Percentiles rank a stretch among this genome's conserved stretches.
Conservation (phyloP, 2,888 invertebrate genomes). For the Homarus gammarus region DNA sequence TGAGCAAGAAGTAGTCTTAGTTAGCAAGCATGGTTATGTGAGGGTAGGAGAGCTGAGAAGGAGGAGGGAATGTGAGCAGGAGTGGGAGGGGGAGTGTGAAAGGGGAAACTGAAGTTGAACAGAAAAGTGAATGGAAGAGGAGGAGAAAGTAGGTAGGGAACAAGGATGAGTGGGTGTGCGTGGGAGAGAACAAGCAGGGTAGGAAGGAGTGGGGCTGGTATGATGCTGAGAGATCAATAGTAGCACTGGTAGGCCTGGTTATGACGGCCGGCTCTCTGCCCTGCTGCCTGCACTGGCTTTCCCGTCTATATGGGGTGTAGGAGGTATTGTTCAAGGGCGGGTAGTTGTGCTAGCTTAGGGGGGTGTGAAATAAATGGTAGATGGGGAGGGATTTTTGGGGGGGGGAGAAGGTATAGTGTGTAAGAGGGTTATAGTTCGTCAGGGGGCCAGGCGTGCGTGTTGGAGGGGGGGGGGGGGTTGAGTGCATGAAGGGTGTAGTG, state of each 20-base stretch:
- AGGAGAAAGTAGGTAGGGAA: not conserved
- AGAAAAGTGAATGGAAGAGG: not conserved
- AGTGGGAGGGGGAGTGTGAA: not conserved
- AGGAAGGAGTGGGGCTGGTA: not conserved
- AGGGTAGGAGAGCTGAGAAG: not conserved
- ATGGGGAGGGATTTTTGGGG: too few species aligned
- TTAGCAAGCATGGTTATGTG: not conserved
- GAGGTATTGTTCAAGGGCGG: too few species aligned
- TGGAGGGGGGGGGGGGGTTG: too few species aligned
- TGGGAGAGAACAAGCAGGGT: not conserved
- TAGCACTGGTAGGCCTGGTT: conserved; percentile 3
- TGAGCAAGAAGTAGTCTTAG: not conserved
- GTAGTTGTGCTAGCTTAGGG: too few species aligned
- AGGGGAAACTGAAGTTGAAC: not conserved
- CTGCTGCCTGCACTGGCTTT: not conserved
- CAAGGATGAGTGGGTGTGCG: not conserved
- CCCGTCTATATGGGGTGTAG: too few species aligned
- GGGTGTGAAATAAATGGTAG: too few species aligned
- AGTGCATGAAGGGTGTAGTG: not conserved
- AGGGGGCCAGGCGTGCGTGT: too few species aligned
- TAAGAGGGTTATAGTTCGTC: too few species aligned
- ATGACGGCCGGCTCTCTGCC: not conserved
- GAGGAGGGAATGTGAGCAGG: not conserved
- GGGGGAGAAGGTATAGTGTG: too few species aligned
- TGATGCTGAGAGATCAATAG: not conserved